Evolutionary conservation across 2,888 invertebrate species (phyloP).

Genomic region (Corbicula japonica): DNA sequence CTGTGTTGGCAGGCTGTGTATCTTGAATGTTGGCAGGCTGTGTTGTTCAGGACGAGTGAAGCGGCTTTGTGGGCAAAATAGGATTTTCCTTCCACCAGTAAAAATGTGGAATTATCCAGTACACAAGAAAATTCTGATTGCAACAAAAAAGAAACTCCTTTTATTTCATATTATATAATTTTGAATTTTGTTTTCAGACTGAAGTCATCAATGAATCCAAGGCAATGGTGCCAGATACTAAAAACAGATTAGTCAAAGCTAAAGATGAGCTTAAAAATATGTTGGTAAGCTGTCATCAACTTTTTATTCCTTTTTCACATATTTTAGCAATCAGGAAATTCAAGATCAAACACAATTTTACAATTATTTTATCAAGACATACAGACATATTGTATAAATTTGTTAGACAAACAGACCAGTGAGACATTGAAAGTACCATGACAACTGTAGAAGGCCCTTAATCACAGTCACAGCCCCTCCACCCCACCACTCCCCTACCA

Average conservation of each 20-base stretch:
- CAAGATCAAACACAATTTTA: neutral
- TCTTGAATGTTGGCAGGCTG: neutral
- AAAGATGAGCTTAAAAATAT: conserved; percentile 30
- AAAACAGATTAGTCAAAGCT: conserved; percentile 20
- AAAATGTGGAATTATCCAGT: neutral
- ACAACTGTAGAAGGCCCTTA: neutral
- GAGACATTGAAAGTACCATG: neutral
- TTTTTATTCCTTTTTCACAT: too few relatives aligned
- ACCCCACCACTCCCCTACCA: too few relatives aligned
- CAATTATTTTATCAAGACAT: neutral
- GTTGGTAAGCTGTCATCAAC: conserved; percentile 53
- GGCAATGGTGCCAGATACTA: conserved; percentile 48
- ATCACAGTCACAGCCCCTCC: too few relatives aligned
- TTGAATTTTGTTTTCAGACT: conserved; percentile 16
- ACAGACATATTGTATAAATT: neutral
- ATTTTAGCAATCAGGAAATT: neutral
- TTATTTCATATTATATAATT: neutral
- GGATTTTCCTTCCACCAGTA: neutral
- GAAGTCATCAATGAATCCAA: conserved; percentile 49
- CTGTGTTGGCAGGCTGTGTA: neutral
- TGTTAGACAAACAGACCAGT: neutral
- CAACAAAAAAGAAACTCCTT: too few relatives aligned
- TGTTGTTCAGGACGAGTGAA: neutral
- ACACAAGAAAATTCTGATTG: too few relatives aligned
- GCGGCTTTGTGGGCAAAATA: neutral